These are phyloP conservation scores for Lordiphosa clarofinis DNA, from an alignment of 1,140 invertebrate genomes.

Conservation along the genomic window DNA sequence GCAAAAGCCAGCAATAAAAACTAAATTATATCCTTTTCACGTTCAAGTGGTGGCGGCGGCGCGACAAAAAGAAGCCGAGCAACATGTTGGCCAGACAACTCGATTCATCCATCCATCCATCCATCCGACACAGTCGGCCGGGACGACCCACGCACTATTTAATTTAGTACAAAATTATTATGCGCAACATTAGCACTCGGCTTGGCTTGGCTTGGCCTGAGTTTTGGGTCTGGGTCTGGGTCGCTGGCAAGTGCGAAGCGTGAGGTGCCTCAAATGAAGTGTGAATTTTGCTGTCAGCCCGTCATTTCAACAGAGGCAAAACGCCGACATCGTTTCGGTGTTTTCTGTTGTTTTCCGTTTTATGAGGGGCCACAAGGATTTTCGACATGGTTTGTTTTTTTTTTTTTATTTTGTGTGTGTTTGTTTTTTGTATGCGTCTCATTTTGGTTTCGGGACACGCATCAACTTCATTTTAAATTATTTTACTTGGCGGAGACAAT, in stretches of 20 bases:
- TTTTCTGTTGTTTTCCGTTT: no score
- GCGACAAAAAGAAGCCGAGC: conserved; percentile 33
- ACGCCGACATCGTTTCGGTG: no score
- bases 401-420: no score
- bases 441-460: no score
- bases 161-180: conserved; percentile 78
- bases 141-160: conserved; percentile 70
- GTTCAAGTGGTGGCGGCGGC: conserved; percentile 53
- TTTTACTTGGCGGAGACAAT: no score
- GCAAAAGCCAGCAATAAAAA: conserved; percentile 55
- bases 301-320: conserved; percentile 34
- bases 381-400: no score
- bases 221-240: conserved; percentile 5
- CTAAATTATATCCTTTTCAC: conserved; percentile 74
- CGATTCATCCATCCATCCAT: conserved; percentile 14
- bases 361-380: no score
- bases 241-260: conserved; percentile 24
- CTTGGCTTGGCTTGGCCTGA: conserved; percentile 10
- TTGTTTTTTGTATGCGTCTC: no score
- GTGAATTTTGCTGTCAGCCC: conserved; percentile 66
- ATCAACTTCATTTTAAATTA: no score
- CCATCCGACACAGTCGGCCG: conserved; percentile 29
- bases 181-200: conserved; percentile 70
- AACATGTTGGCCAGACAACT: conserved; percentile 55
- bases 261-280: conserved; percentile 71